Evolutionary conservation across 2,113 vertebrate species (phyloP), one percentile per base, ranked within the genome.

Genomic region (Petromus typicus): DNA sequence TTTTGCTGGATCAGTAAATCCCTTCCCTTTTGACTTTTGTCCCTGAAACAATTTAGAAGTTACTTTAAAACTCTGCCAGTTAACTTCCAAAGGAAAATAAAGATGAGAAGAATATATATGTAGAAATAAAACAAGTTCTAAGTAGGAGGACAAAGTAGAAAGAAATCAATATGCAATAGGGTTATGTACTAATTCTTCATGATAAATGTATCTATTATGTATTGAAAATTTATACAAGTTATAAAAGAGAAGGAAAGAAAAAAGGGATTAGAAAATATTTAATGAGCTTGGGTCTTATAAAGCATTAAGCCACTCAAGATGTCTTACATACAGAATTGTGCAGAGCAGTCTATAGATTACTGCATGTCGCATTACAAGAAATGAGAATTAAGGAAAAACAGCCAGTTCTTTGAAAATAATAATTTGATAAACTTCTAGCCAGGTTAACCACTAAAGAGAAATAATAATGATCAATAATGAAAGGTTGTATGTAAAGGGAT

Each of bases 41-140:
- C 97, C 98, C 99, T 99, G 96, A 76, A 97, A 98, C 1, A 98
- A 67, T 92, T 89, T 88, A 63, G 87, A 79, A 97, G 57, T 94
- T 82, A 95, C 12, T 45, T 97, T 95, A 95, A 95, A 73, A 90
- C 30, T 82, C 48, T 48, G 81, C 30, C 54, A 85, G 18, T 75
- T 89, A 95, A 69, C 1, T 25, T 95, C 91, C 73, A 86, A 95
- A 82, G 37, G 59, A 92, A 89, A 91, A 92, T 64, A 94, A 89
- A 93, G 10, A 7, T 83, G 30, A 90, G 89, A 87, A 86, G 2
- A 75, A 78, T 37, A 10, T 57, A 78, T 37, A 10, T 57, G 84
- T 43, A 45, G 12, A 75, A 75, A 48, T 75, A 75, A 67, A 67
- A 67, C 13, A 30, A 48, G 40, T 75, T 45, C 71, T 43, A 75